phyloP scores from a whole-genome alignment of 2,888 invertebrate genomes.

The Phalangium opilio region DNA sequence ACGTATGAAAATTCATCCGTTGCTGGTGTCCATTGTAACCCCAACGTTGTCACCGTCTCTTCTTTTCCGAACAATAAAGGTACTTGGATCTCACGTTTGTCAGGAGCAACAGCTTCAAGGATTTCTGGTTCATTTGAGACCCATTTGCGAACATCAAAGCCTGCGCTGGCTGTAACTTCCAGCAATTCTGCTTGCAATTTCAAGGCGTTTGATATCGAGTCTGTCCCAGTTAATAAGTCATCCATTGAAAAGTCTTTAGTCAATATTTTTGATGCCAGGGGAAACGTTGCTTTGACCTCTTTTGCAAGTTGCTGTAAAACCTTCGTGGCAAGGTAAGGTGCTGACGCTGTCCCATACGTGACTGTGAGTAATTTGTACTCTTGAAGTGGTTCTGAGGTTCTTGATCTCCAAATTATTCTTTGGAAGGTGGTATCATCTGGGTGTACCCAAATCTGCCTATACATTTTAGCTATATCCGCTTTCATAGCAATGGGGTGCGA shows the following conservation, averaged over 20 bases:
- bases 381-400: too few species aligned
- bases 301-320: conserved; percentile 18
- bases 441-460: conserved; percentile 22
- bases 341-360: conserved; percentile 26
- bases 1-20: too few species aligned
- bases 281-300: conserved; percentile 15
- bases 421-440: conserved; percentile 10
- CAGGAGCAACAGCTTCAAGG: background rate
- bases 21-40: too few species aligned
- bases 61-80: background rate
- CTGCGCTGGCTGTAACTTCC: background rate
- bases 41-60: too few species aligned
- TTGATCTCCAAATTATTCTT: too few species aligned
- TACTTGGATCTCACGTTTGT: background rate
- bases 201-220: background rate
- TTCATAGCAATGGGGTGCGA: conserved; percentile 23
- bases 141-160: conserved; percentile 1
- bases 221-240: conserved; percentile 6
- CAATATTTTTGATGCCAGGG: conserved; percentile 15
- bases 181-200: background rate
- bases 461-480: conserved; percentile 31
- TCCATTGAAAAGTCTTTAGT: conserved; percentile 25
- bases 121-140: background rate
- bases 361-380: conserved; percentile 1
- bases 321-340: conserved; percentile 24